Evolutionary conservation across 2,797 vertebrate genomes (phyloP).

Genomic region (Thamnophis elegans): DNA sequence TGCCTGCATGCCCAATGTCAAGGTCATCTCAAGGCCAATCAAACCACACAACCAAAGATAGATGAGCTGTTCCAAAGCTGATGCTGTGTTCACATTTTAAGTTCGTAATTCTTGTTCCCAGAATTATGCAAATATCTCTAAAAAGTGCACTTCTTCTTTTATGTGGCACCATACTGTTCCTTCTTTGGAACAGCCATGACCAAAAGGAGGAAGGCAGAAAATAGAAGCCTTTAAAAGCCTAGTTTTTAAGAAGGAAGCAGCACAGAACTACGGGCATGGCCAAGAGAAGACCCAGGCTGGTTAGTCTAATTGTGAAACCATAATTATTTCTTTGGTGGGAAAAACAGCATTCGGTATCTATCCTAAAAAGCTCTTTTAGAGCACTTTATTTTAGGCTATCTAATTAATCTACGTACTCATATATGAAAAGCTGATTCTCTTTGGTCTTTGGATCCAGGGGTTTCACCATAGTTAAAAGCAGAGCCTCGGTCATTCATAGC

Average conservation of each 20-base stretch:
- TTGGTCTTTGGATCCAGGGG: not conserved
- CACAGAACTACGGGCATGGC: not conserved
- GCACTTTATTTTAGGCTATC: not conserved
- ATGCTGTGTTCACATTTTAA: not conserved
- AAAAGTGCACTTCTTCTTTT: constrained; percentile 27
- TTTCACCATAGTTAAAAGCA: constrained; percentile 20
- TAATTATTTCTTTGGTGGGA: not conserved
- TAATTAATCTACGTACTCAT: constrained; percentile 3
- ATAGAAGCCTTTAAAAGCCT: constrained; percentile 5
- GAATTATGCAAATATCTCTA: not conserved
- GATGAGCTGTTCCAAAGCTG: not conserved
- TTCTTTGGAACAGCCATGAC: not conserved
- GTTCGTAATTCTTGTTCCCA: not conserved
- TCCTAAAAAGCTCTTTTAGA: not conserved
- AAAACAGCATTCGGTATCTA: not conserved
- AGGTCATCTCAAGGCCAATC: not conserved
- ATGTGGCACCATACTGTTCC: not conserved
- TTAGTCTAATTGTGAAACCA: not conserved
- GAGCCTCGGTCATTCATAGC: constrained; percentile 16
- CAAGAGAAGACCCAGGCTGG: not conserved
- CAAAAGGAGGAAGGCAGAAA: constrained; percentile 16
- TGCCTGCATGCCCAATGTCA: too few relatives aligned
- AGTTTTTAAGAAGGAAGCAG: not conserved
- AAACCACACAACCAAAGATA: not conserved
- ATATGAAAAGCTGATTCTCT: not conserved